These are phyloP conservation scores for Bathynomus jamesi DNA, from an alignment of 1,140 invertebrate genomes.

Conservation along the genomic window DNA sequence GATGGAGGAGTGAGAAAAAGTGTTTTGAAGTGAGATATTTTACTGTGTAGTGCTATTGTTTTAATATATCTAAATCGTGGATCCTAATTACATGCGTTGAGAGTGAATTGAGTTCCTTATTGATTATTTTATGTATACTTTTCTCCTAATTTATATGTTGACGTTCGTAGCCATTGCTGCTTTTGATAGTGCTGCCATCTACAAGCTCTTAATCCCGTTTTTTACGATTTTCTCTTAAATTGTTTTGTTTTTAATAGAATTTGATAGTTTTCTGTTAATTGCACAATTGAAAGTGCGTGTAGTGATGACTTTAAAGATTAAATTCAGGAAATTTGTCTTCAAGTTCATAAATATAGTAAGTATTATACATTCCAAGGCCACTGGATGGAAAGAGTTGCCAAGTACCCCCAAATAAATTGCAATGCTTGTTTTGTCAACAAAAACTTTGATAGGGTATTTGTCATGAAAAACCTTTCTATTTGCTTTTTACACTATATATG, in stretches of 20 bases:
- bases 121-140: not conserved
- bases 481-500: too few relatives aligned
- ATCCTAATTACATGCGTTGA: not conserved
- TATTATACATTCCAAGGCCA: not conserved
- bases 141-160: slow-evolving; percentile 5
- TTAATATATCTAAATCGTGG: not conserved
- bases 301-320: too few relatives aligned
- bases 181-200: slow-evolving; percentile 17
- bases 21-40: not conserved
- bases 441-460: too few relatives aligned
- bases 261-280: too few relatives aligned
- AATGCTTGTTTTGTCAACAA: not conserved
- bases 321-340: too few relatives aligned
- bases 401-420: not conserved
- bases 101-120: not conserved
- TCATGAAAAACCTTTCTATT: too few relatives aligned
- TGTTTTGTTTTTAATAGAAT: too few relatives aligned
- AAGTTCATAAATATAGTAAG: too few relatives aligned
- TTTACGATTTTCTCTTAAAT: not conserved
- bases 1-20: not conserved
- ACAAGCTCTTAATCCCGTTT: not conserved
- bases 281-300: too few relatives aligned
- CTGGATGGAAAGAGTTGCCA: not conserved
- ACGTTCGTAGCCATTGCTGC: not conserved
- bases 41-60: not conserved